A percentile compares a stretch with the other conserved stretches of the same genome.
phyloP scores from a whole-genome alignment of 1,140 invertebrate genomes.

The Callitettix versicolor region DNA sequence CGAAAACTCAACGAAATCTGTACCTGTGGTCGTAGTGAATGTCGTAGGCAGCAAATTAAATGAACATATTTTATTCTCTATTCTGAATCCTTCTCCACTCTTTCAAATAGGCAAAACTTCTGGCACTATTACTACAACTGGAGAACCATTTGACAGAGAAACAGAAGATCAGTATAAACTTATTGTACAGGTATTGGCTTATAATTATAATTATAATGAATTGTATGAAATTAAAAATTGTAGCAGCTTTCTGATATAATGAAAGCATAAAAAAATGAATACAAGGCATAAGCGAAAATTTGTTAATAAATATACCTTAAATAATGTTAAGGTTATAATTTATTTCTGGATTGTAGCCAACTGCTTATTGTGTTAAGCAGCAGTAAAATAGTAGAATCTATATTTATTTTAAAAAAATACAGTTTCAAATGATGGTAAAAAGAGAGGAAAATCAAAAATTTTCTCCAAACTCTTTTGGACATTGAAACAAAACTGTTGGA shows the following conservation, averaged over 20 bases:
- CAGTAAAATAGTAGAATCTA: too few relatives aligned
- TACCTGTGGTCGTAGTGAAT: constrained; percentile 71
- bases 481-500: too few relatives aligned
- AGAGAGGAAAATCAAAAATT: too few relatives aligned
- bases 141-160: constrained; percentile 77
- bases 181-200: constrained; percentile 56
- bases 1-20: constrained; percentile 76
- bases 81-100: constrained; percentile 79
- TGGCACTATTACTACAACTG: constrained; percentile 74
- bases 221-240: neutral
- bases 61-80: constrained; percentile 77
- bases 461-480: too few relatives aligned
- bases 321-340: too few relatives aligned
- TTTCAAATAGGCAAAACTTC: constrained; percentile 85
- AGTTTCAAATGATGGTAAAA: too few relatives aligned
- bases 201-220: neutral
- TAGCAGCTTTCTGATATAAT: neutral
- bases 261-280: too few relatives aligned
- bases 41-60: constrained; percentile 75
- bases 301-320: too few relatives aligned
- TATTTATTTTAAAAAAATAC: too few relatives aligned
- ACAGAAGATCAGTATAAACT: constrained; percentile 66
- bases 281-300: too few relatives aligned
- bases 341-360: too few relatives aligned
- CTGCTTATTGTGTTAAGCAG: too few relatives aligned